Evolutionary conservation across 2,797 vertebrate species (phyloP).

Genomic region (Vultur gryphus): DNA sequence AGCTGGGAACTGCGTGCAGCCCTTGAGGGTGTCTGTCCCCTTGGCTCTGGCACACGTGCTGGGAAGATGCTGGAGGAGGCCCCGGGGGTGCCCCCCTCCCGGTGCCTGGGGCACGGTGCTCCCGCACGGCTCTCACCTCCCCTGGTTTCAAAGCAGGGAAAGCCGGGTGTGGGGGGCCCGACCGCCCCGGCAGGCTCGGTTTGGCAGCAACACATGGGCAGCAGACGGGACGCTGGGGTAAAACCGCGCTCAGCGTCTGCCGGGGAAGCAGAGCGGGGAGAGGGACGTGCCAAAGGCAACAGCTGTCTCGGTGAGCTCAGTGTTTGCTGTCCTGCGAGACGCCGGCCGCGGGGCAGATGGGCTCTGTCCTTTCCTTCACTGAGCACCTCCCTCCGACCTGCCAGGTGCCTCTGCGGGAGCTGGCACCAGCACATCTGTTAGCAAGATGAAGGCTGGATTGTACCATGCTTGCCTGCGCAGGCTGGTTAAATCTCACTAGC

Average conservation of each 20-base stretch:
- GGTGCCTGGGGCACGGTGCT: rapidly evolving
- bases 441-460: background rate
- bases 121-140: rapidly evolving
- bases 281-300: background rate
- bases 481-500: background rate
- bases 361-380: background rate
- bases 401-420: background rate
- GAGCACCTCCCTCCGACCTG: background rate
- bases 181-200: rapidly evolving
- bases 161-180: rapidly evolving
- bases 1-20: background rate
- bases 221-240: background rate
- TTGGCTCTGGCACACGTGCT: rapidly evolving
- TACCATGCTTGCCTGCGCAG: rapidly evolving
- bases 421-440: background rate
- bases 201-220: background rate
- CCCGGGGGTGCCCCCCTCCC: too few relatives aligned
- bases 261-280: background rate
- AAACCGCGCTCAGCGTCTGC: rapidly evolving
- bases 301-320: background rate
- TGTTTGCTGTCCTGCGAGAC: background rate
- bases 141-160: background rate
- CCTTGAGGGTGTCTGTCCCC: background rate
- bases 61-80: background rate
- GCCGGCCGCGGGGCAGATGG: background rate